phyloP scores from a whole-genome alignment of 2,888 invertebrate species.

The Frankliniella intonsa region DNA sequence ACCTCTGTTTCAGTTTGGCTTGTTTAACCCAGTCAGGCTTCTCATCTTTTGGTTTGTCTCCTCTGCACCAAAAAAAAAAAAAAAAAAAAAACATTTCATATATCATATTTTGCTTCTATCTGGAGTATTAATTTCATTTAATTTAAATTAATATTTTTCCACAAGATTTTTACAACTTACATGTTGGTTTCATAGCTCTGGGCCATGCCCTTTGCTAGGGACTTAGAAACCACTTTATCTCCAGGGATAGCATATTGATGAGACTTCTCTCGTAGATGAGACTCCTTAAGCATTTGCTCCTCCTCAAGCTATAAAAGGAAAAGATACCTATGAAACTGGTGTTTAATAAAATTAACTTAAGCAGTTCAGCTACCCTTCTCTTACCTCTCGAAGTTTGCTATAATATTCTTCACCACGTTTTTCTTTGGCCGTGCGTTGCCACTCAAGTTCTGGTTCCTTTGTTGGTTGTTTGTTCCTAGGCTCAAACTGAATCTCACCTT shows the following conservation, averaged over 20 bases:
- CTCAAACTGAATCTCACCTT: conserved; percentile 54
- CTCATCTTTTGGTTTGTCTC: conserved; percentile 8
- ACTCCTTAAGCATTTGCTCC: conserved; percentile 77
- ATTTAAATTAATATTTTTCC: no score
- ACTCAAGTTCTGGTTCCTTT: conserved; percentile 73
- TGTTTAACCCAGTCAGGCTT: conserved; percentile 8
- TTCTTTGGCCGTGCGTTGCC: conserved; percentile 76
- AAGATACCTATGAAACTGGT: conserved; percentile 25
- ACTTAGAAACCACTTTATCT: conserved; percentile 69
- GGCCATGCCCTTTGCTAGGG: conserved; percentile 81
- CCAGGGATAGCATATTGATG: conserved; percentile 84
- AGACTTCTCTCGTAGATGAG: conserved; percentile 66
- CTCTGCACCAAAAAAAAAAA: conserved; percentile 13
- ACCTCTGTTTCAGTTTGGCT: not conserved
- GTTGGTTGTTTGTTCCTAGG: conserved; percentile 58
- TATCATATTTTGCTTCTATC: no score
- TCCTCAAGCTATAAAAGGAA: conserved; percentile 61
- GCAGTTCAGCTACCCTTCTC: not conserved
- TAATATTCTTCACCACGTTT: conserved; percentile 81
- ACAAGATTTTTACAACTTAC: conserved; percentile 56
- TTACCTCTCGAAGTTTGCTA: conserved; percentile 65
- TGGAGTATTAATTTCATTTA: no score
- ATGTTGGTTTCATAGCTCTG: conserved; percentile 76
- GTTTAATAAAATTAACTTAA: conserved; percentile 10
- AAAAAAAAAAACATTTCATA: conserved; percentile 33